Percentiles rank a stretch among this genome's conserved stretches.
These are phyloP conservation scores for Calonectris borealis DNA, from an alignment of 2,113 vertebrate species.

Conservation along the genomic window DNA sequence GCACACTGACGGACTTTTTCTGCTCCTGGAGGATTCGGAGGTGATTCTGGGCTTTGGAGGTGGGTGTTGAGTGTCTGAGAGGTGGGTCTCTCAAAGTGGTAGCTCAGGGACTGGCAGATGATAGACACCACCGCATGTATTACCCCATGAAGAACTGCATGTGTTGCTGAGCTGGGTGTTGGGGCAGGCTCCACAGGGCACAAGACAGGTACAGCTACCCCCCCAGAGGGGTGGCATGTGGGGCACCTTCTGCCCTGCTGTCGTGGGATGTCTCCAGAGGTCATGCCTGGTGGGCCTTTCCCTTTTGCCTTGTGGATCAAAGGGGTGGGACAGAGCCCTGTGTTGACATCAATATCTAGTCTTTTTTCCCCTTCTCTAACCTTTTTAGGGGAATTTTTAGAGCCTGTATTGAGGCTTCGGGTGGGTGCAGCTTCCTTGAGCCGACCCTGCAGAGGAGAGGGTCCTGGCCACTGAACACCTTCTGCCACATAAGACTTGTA, in stretches of 20 bases:
- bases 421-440: neutral
- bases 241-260: neutral
- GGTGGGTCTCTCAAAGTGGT: neutral
- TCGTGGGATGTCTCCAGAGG: neutral
- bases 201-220: neutral
- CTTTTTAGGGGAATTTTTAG: neutral
- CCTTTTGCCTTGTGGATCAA: neutral
- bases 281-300: neutral
- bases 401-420: neutral
- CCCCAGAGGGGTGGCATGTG: neutral
- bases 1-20: neutral
- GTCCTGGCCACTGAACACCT: neutral
- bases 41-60: neutral
- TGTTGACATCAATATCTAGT: neutral
- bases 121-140: neutral
- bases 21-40: neutral
- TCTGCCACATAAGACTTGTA: neutral
- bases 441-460: neutral
- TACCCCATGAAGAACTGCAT: accelerated
- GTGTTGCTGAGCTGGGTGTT: neutral
- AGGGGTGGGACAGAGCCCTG: neutral
- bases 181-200: neutral
- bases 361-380: neutral
- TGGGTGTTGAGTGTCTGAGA: neutral
- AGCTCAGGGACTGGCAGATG: neutral